Evolutionary conservation across 2,888 invertebrate species (phyloP), one percentile per base, ranked within the genome.

Genomic region (Iphiclides podalirius): DNA sequence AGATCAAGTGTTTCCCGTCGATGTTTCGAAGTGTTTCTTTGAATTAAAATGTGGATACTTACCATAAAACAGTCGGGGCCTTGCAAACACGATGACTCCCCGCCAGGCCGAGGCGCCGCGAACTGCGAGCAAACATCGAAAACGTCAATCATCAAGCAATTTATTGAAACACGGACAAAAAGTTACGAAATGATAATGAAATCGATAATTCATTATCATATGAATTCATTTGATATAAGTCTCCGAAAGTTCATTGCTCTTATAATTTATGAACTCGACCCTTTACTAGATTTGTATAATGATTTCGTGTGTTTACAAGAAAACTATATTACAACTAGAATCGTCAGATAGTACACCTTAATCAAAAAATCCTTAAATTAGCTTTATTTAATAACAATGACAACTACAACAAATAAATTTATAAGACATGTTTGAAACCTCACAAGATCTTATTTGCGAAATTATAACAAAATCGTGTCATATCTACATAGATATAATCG

Each of bases 41-140:
- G 45, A 40, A 46, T 45, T 51, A 46, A 46, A 41, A 45, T n/a
- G 44, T 41, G 33, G 23, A 61, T 61, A 90, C 92, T 91, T 78
- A 92, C 92, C 92, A 92, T 92, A 84, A 92, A 93, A 78, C 92
- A 93, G 86, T 92, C 92, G 61, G 92, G 92, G 74, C 92, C 92
- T 79, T 92, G 92, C 78, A 92, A 87, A 79, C 92, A 93, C 72
- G 91, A 91, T 50, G 91, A 90, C 82, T 92, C 91, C 76, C 91
- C 91, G 72, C 90, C 84, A 64, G 90, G 90, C 50, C 91, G 89
- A 59, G 91, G 90, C 78, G 90, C 87, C 67, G 92, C 91, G 66
- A 92, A 92, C 92, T 92, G 91, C 69, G 90, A 90, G 84, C 83
- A 85, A 87, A 79, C 72, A 78, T 63, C 66, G 59, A 71, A 69